These are phyloP conservation scores for Latrodectus hesperus DNA, from an alignment of 2,888 invertebrate species.

Conservation along the genomic window DNA sequence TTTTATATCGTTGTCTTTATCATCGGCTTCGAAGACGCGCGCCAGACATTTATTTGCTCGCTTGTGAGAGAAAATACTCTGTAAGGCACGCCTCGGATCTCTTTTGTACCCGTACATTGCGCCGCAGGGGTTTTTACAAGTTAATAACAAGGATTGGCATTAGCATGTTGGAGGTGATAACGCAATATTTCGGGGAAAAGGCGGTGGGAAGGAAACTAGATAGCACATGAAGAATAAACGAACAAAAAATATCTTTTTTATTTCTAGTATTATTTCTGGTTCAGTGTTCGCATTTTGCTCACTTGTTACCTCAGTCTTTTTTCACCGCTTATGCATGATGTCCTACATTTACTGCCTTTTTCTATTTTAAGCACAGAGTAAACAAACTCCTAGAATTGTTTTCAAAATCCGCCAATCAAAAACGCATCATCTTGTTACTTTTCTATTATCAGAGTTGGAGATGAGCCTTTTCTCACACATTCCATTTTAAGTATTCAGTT, in stretches of 20 bases:
- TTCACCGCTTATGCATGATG: conserved; percentile 36
- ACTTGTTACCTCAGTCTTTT: conserved; percentile 3
- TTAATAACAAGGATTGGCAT: conserved; percentile 55
- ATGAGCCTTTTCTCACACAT: background rate
- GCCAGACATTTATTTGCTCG: conserved; percentile 58
- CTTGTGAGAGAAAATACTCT: background rate
- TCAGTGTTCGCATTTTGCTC: conserved; percentile 35
- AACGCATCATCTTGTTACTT: background rate
- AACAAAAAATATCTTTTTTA: conserved; percentile 15
- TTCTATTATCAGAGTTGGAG: background rate
- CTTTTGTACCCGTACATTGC: conserved; percentile 52
- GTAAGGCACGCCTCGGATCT: conserved; percentile 48
- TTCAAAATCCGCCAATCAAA: conserved; percentile 23
- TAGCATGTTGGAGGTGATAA: conserved; percentile 53
- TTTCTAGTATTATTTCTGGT: conserved; percentile 28
- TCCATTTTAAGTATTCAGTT: background rate
- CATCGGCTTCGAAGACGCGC: conserved; percentile 47
- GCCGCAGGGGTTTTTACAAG: conserved; percentile 64
- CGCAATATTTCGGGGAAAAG: conserved; percentile 14
- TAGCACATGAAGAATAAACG: background rate
- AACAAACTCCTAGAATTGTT: conserved; percentile 52
- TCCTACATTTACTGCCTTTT: conserved; percentile 60
- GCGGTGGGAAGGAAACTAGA: background rate
- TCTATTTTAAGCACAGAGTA: conserved; percentile 59
- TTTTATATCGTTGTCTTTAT: conserved; percentile 66